phyloP scores from a whole-genome alignment of 2,113 vertebrate genomes.

The Paratilapia polleni region DNA sequence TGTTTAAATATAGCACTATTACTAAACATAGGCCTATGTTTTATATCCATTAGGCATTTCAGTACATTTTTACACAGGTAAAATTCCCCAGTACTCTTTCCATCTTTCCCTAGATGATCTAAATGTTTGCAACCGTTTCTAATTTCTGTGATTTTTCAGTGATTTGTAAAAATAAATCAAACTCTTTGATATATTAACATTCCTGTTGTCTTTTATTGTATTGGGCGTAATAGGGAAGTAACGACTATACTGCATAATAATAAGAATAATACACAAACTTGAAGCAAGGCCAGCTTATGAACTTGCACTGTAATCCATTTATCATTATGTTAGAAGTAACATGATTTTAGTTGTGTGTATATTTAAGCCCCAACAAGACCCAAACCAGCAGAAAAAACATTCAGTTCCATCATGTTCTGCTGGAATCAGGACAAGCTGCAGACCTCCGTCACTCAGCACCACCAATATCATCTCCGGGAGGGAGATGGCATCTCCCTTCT shows the following conservation, averaged over 20 bases:
- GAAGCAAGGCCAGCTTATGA: neutral
- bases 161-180: too few species aligned
- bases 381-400: neutral
- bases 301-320: neutral
- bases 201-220: neutral
- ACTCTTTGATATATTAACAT: neutral
- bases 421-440: neutral
- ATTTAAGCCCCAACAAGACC: neutral
- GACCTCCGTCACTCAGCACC: slow-evolving; percentile 19
- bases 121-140: neutral
- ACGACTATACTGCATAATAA: slow-evolving; percentile 2
- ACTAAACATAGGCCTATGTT: neutral
- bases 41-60: neutral
- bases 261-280: neutral
- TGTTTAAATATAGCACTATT: neutral
- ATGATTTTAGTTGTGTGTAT: neutral
- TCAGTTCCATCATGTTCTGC: neutral
- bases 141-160: neutral
- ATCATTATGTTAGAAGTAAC: neutral
- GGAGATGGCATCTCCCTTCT: slow-evolving; percentile 25
- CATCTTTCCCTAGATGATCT: neutral
- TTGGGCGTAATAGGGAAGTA: neutral
- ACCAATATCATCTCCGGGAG: slow-evolving; percentile 20
- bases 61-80: neutral
- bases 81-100: neutral